Evolutionary conservation across 2,888 invertebrate genomes (phyloP).

Genomic region (Heteropelma amictum): DNA sequence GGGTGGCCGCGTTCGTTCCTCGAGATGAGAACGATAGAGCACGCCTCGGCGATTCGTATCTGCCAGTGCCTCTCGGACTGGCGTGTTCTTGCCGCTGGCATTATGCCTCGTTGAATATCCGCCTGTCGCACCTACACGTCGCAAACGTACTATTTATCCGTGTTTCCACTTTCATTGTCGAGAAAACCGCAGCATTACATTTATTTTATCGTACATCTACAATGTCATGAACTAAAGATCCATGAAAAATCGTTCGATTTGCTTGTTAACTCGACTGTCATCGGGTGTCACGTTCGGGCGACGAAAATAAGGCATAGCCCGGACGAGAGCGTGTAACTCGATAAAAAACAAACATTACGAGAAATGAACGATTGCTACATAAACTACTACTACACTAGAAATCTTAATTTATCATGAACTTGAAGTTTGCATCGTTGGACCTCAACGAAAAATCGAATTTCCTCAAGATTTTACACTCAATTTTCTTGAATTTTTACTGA

Average conservation of each 20-base stretch:
- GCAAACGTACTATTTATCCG: neutral
- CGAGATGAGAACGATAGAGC: conserved; percentile 74
- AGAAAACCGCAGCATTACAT: neutral
- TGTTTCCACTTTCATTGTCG: neutral
- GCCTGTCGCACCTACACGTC: neutral
- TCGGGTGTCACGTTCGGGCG: too few relatives aligned
- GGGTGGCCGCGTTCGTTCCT: conserved; percentile 60
- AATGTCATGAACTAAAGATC: neutral
- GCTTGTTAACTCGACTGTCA: neutral
- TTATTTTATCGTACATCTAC: neutral
- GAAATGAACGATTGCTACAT: neutral
- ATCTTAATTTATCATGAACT: too few relatives aligned
- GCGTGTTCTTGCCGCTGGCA: conserved; percentile 30
- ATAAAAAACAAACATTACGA: neutral
- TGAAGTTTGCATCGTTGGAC: too few relatives aligned
- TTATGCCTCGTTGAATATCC: conserved; percentile 3
- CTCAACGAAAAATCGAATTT: too few relatives aligned
- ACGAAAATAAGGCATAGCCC: too few relatives aligned
- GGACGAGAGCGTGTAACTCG: too few relatives aligned
- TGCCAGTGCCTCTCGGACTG: conserved; percentile 52
- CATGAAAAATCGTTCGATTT: neutral
- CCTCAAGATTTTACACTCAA: too few relatives aligned
- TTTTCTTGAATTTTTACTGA: too few relatives aligned
- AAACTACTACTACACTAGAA: too few relatives aligned
- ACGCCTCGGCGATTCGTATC: conserved; percentile 74